phyloP scores from a whole-genome alignment of 92 coral and sea anemone genomes.

The Palythoa grandiflora region DNA sequence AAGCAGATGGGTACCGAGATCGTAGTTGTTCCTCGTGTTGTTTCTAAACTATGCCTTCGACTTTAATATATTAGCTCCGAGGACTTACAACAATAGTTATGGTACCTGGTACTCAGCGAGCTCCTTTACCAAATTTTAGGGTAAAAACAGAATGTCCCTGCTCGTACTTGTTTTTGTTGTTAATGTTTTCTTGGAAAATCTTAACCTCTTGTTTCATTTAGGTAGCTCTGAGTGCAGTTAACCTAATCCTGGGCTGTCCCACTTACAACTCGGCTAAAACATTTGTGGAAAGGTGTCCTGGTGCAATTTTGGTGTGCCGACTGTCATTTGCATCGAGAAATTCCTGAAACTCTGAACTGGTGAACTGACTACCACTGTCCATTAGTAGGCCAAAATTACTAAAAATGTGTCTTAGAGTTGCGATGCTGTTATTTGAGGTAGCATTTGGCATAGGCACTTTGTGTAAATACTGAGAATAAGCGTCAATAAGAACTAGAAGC shows the following conservation, averaged over 20 bases:
- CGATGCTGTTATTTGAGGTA: background rate
- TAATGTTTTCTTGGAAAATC: too few species aligned
- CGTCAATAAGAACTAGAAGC: too few species aligned
- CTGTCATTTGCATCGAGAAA: constrained; percentile 6
- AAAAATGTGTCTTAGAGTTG: background rate
- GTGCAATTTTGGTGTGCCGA: background rate
- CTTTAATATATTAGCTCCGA: too few species aligned
- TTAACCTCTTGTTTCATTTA: too few species aligned
- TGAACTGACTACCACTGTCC: constrained; percentile 53
- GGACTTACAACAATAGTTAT: too few species aligned
- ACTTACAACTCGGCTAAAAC: background rate
- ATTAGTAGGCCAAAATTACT: constrained; percentile 57
- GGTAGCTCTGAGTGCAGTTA: constrained; percentile 20
- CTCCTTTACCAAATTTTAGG: too few species aligned
- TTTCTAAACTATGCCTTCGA: too few species aligned
- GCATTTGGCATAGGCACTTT: background rate
- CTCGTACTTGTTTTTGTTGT: too few species aligned
- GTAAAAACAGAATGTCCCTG: too few species aligned
- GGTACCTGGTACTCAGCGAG: too few species aligned
- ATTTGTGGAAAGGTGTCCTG: background rate
- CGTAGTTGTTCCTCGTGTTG: too few species aligned
- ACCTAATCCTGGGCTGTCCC: constrained; percentile 38
- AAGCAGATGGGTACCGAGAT: background rate
- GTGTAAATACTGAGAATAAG: too few species aligned
- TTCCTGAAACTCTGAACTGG: constrained; percentile 52